Evolutionary conservation across 2,113 vertebrate genomes (phyloP).

Genomic region (Centrocercus urophasianus): DNA sequence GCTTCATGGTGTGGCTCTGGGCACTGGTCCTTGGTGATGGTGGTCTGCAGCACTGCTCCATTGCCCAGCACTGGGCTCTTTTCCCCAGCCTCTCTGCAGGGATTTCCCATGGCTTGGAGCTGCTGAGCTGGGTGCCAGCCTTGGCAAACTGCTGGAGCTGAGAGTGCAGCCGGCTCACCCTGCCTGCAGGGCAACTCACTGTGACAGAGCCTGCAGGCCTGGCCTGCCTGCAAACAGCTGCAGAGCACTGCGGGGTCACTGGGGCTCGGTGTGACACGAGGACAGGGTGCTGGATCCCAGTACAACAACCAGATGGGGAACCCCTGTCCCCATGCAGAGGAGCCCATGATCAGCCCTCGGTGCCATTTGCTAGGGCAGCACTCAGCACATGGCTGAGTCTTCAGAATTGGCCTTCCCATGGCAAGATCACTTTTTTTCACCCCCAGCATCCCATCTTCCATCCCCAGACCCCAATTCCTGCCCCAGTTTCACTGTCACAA

Average conservation of each 20-base stretch:
- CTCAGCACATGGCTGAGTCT: rapidly evolving
- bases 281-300: neutral
- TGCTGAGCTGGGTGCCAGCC: neutral
- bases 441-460: neutral
- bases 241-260: rapidly evolving
- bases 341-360: rapidly evolving
- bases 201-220: neutral
- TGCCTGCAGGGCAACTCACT: neutral
- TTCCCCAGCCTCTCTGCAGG: neutral
- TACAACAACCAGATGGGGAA: neutral
- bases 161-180: neutral
- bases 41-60: rapidly evolving
- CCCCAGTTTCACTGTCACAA: neutral
- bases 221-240: neutral
- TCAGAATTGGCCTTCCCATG: neutral
- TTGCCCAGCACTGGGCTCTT: neutral
- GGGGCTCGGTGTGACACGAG: neutral
- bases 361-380: rapidly evolving
- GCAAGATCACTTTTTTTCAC: neutral
- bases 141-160: neutral
- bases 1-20: neutral
- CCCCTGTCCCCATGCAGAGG: neutral
- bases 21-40: neutral
- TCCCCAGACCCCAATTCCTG: rapidly evolving
- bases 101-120: neutral